Percentiles rank a stretch among this genome's conserved stretches.
Evolutionary conservation across 2,797 vertebrate species (phyloP).

Genomic region (Smutsia temminckii): DNA sequence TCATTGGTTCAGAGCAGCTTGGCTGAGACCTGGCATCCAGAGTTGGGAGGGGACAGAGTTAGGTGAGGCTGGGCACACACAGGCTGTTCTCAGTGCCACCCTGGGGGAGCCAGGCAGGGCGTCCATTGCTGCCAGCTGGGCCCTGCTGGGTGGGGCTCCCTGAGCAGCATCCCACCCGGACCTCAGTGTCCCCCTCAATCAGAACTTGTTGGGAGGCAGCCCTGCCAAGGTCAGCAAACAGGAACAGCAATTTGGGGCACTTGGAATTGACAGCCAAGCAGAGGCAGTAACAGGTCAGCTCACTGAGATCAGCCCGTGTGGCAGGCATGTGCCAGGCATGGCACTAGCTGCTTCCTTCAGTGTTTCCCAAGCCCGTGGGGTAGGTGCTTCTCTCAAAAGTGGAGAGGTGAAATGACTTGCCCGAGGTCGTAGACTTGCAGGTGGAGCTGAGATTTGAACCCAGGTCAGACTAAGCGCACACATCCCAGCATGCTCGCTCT

Average conservation of each 20-base stretch:
- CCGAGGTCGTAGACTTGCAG: neutral
- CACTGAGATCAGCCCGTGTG: neutral
- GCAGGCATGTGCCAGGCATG: neutral
- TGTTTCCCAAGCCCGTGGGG: neutral
- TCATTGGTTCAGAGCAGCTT: accelerated
- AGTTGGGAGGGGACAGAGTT: neutral
- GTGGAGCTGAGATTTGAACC: neutral
- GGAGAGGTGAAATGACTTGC: neutral
- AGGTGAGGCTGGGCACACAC: neutral
- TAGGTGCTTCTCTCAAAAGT: accelerated
- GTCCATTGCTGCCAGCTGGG: too few species aligned
- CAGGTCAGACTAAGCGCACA: neutral
- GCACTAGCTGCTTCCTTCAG: accelerated
- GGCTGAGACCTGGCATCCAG: neutral
- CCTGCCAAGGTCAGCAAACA: neutral
- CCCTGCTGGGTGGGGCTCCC: neutral
- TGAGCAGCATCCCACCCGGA: accelerated
- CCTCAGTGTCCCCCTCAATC: neutral
- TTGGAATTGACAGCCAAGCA: neutral
- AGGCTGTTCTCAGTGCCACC: neutral
- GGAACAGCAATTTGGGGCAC: neutral
- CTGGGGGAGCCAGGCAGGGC: accelerated
- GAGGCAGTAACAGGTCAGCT: neutral
- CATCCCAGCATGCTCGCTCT: accelerated
- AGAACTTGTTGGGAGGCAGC: too few species aligned